Base-by-base conservation (phyloP, 2,888 invertebrate species). In the Junonia oenone region DNA sequence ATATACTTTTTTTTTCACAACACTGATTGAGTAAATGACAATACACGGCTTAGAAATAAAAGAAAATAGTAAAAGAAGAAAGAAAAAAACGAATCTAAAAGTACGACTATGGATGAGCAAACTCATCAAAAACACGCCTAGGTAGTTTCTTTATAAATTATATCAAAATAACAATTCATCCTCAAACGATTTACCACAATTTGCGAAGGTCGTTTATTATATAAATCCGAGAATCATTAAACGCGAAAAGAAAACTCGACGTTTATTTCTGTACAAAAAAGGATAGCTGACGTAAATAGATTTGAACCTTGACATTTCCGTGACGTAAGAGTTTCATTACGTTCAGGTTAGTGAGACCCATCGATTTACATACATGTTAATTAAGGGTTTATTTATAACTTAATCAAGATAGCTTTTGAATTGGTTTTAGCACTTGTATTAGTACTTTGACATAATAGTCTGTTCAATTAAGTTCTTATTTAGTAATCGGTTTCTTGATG, bases 211-310 rank as follows among this genome's bases (percentile, higher is more conserved):
- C 31, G 31, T n/a, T 33, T 33, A 33, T 33, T 9, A 17, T 9
- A 15, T 37, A 15, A 37, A 9, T 8, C 8, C 6, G 8, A 17
- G 4, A 9, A 40, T 11, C 9, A 38, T 38, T 17, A 19, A 31
- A 48, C 29, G 43, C 22, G 55, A 35, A 55, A 51, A 58, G 47
- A 51, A 22, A 43, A 43, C 13, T 51, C 31, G 50, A 14, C 13
- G 45, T 40, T n/a, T 58, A 61, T 59, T 61, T 64, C 46, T 26
- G 37, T 38, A 17, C 57, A 52, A 53, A 43, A 29, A 55, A 51
- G 55, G 55, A 54, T 57, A 52, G 46, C 58, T 64, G 65, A 64
- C 65, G 65, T 55, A 68, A 64, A 67, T 65, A 52, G 51, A 59
- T 59, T 37, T 58, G 56, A 68, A 62, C 68, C 58, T 56, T 68